Conservation (phyloP, 2,888 invertebrate species). For the Artemia sp. region DNA sequence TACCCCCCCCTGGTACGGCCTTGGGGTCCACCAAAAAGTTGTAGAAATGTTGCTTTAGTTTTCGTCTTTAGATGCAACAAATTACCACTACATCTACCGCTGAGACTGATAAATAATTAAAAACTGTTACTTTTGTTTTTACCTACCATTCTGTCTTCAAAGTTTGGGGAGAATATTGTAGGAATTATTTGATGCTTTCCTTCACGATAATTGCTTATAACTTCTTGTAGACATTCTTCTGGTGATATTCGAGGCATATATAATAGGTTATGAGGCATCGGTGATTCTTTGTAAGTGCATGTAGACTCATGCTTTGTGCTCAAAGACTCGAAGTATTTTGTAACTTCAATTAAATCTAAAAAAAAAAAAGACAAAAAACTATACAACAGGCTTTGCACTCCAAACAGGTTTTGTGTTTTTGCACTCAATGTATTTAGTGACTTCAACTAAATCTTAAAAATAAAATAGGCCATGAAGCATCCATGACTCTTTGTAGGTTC, state of each 20-base stretch:
- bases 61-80: too few species aligned
- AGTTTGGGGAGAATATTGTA: neutral
- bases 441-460: too few species aligned
- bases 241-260: neutral
- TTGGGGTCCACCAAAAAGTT: too few species aligned
- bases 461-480: too few species aligned
- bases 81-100: too few species aligned
- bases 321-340: neutral
- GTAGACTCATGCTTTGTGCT: constrained; percentile 8
- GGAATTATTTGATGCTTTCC: neutral
- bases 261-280: neutral
- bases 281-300: neutral
- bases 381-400: neutral
- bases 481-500: too few species aligned
- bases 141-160: constrained; percentile 12
- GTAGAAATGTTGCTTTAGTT: too few species aligned
- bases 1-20: too few species aligned
- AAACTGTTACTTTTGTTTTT: too few species aligned
- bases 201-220: neutral
- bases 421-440: too few species aligned
- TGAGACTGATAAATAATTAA: too few species aligned
- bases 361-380: constrained; percentile 2
- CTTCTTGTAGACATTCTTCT: neutral
- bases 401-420: neutral
- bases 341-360: neutral